These are phyloP conservation scores for Petaurus breviceps DNA, from an alignment of 2,113 vertebrate species.

Conservation along the genomic window DNA sequence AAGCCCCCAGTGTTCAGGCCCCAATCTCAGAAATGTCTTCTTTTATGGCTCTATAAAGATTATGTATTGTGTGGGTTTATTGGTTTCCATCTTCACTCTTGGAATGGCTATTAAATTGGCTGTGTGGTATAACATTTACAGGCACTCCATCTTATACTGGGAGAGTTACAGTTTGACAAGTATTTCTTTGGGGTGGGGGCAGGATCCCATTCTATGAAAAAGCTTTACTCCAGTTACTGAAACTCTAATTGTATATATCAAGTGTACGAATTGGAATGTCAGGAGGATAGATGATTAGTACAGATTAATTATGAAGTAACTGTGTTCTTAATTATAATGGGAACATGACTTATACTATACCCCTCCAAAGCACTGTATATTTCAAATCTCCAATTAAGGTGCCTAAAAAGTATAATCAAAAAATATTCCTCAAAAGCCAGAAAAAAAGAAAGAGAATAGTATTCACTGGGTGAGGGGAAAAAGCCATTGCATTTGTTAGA, in stretches of 20 bases:
- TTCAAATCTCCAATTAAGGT: slow-evolving; percentile 41
- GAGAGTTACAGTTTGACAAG: slow-evolving; percentile 63
- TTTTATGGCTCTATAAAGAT: slow-evolving; percentile 34
- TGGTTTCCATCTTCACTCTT: slow-evolving; percentile 41
- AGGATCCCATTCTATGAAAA: slow-evolving; percentile 52
- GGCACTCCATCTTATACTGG: slow-evolving; percentile 64
- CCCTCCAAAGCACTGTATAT: slow-evolving; percentile 54
- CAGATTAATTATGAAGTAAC: slow-evolving; percentile 60
- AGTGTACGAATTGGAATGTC: slow-evolving; percentile 66
- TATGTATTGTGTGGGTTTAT: slow-evolving; percentile 21
- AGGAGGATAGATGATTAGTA: slow-evolving; percentile 65
- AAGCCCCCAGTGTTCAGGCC: background rate
- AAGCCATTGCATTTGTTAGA: background rate
- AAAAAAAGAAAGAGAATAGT: background rate
- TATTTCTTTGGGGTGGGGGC: slow-evolving; percentile 44
- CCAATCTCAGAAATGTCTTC: background rate
- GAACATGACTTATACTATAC: slow-evolving; percentile 35
- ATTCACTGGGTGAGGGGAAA: background rate
- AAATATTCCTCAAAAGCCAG: slow-evolving; percentile 2
- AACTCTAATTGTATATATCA: slow-evolving; percentile 69
- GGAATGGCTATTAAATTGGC: slow-evolving; percentile 61
- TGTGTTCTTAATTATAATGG: slow-evolving; percentile 46
- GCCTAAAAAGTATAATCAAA: slow-evolving; percentile 38
- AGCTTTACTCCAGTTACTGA: slow-evolving; percentile 64
- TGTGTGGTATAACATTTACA: slow-evolving; percentile 61